Conservation (phyloP, 1,140 invertebrate species). For the Parasteatoda tepidariorum region DNA sequence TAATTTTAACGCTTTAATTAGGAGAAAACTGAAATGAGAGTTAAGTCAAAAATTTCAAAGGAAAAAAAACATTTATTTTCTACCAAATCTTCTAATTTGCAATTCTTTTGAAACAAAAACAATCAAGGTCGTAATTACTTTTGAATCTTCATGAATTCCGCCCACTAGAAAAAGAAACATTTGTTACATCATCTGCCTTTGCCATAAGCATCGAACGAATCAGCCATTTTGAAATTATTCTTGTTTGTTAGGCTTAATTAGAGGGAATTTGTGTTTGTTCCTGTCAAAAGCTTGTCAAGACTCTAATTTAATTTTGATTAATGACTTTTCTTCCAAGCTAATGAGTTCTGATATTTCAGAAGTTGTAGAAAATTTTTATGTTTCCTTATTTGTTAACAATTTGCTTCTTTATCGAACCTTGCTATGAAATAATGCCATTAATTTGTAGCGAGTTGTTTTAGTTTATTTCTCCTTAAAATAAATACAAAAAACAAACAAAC, state of each 20-base stretch:
- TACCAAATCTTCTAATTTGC: too few species aligned
- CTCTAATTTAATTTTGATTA: constrained; percentile 21
- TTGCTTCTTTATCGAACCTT: too few species aligned
- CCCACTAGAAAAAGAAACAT: background rate
- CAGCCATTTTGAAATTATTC: background rate
- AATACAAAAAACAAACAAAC: too few species aligned
- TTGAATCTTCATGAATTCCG: background rate
- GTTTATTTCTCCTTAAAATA: too few species aligned
- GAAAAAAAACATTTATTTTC: too few species aligned
- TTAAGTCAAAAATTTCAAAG: too few species aligned
- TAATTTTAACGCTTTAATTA: too few species aligned
- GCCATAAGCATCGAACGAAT: background rate
- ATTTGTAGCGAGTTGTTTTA: too few species aligned
- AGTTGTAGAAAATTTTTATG: background rate
- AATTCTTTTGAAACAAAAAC: background rate
- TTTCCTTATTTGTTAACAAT: background rate
- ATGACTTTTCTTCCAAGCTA: background rate
- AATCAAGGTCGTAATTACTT: background rate
- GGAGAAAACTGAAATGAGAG: too few species aligned
- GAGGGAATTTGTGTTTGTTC: constrained; percentile 20
- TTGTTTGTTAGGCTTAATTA: constrained; percentile 14
- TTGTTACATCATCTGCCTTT: background rate
- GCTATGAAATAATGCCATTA: too few species aligned
- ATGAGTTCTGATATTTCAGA: background rate
- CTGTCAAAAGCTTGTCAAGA: background rate